Conservation (phyloP, 2,888 invertebrate species). For the Euclidia mi region DNA sequence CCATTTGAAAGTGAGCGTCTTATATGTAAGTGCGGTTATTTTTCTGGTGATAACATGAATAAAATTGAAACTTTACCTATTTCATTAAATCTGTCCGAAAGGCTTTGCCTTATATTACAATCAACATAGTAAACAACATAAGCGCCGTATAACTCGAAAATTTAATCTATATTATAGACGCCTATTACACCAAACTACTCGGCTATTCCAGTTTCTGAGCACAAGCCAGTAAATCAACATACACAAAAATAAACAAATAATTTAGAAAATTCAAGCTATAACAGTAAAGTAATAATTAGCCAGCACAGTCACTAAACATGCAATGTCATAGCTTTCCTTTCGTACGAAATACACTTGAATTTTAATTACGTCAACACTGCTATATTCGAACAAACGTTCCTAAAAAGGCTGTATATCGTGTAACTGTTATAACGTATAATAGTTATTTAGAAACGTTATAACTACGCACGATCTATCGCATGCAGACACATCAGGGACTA, state of each 20-base stretch:
- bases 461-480: slow-evolving; percentile 13
- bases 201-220: too few species aligned
- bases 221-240: neutral
- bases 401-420: neutral
- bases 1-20: too few species aligned
- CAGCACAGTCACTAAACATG: slow-evolving; percentile 11
- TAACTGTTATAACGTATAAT: too few species aligned
- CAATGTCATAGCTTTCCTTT: slow-evolving; percentile 11
- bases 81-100: too few species aligned
- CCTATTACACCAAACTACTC: too few species aligned
- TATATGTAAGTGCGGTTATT: too few species aligned
- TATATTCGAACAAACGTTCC: slow-evolving; percentile 8
- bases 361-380: slow-evolving; percentile 18
- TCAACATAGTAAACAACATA: too few species aligned
- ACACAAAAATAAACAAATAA: slow-evolving; percentile 3
- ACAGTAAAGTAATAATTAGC: slow-evolving; percentile 14
- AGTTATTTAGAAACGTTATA: slow-evolving; percentile 7
- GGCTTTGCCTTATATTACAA: too few species aligned
- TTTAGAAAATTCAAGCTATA: slow-evolving; percentile 7
- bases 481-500: slow-evolving; percentile 45
- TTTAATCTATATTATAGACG: too few species aligned
- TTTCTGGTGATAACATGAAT: too few species aligned
- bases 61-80: too few species aligned
- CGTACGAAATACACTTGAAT: slow-evolving; percentile 14
- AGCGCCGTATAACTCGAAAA: too few species aligned